Conservation (phyloP, 1,140 invertebrate species). For the Drosophila micromelanica region DNA sequence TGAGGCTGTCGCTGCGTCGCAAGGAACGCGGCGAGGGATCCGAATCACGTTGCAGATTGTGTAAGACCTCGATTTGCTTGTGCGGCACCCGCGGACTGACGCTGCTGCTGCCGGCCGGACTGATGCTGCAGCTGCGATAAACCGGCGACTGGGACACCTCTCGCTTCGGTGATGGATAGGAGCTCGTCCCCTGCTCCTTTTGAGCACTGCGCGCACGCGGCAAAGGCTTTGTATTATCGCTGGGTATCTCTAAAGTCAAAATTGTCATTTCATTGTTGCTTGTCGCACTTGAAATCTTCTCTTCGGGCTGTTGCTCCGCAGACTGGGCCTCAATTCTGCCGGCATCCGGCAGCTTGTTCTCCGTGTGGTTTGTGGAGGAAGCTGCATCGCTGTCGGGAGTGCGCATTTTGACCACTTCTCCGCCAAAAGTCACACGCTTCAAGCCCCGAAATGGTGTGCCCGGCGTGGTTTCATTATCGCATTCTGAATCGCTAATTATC, state of each 20-base stretch:
- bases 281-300: not conserved
- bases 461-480: slow-evolving; percentile 9
- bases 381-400: slow-evolving; percentile 91
- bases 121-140: slow-evolving; percentile 58
- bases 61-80: slow-evolving; percentile 87
- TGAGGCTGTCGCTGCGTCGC: slow-evolving; percentile 25
- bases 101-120: slow-evolving; percentile 84
- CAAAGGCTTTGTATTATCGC: slow-evolving; percentile 77
- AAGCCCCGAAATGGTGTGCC: slow-evolving; percentile 84
- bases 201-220: slow-evolving; percentile 22
- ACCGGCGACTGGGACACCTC: slow-evolving; percentile 74
- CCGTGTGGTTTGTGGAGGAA: slow-evolving; percentile 43
- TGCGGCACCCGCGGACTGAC: slow-evolving; percentile 85
- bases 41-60: slow-evolving; percentile 86
- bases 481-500: slow-evolving; percentile 86
- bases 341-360: slow-evolving; percentile 38
- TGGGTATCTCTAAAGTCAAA: slow-evolving; percentile 71
- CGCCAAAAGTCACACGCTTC: slow-evolving; percentile 91
- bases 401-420: slow-evolving; percentile 91
- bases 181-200: not conserved
- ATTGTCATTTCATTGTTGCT: slow-evolving; percentile 40
- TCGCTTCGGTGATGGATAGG: slow-evolving; percentile 18
- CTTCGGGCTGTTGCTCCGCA: not conserved
- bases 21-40: slow-evolving; percentile 85
- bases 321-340: slow-evolving; percentile 1